A percentile compares a stretch with the other conserved stretches of the same genome.
Conservation (phyloP, 1,140 invertebrate genomes). For the Caerostris darwini region DNA sequence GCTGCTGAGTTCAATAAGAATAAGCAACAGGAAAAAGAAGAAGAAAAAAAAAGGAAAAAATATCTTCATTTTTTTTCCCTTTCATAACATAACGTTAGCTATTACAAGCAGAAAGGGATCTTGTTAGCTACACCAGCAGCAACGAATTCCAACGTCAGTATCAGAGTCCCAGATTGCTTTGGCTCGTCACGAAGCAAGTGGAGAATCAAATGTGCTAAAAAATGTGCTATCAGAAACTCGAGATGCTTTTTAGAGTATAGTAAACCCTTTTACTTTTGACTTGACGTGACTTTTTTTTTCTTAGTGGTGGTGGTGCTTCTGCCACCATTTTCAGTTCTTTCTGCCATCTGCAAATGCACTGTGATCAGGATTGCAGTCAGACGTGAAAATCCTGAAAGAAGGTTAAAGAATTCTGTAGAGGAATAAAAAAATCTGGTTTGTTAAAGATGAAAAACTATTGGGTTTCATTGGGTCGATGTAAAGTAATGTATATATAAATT, state of each 20-base stretch:
- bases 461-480: no score
- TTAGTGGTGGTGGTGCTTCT: neutral
- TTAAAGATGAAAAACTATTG: no score
- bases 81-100: slow-evolving; percentile 48
- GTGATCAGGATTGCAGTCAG: slow-evolving; percentile 45
- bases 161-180: slow-evolving; percentile 13
- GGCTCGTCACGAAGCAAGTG: slow-evolving; percentile 38
- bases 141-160: slow-evolving; percentile 24
- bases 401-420: neutral
- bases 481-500: no score
- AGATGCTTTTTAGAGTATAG: slow-evolving; percentile 51
- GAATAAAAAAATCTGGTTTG: neutral
- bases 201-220: no score
- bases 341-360: slow-evolving; percentile 61
- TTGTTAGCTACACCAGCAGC: slow-evolving; percentile 15
- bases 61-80: neutral
- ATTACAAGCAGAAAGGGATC: neutral
- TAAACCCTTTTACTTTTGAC: neutral
- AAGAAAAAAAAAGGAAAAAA: neutral
- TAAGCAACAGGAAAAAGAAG: neutral
- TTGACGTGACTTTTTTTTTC: neutral
- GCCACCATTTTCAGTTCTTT: slow-evolving; percentile 11
- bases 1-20: no score
- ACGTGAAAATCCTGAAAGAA: slow-evolving; percentile 25
- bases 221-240: neutral